These are phyloP conservation scores for Colistium nudipinnis DNA, from an alignment of 2,113 vertebrate species.

Conservation along the genomic window DNA sequence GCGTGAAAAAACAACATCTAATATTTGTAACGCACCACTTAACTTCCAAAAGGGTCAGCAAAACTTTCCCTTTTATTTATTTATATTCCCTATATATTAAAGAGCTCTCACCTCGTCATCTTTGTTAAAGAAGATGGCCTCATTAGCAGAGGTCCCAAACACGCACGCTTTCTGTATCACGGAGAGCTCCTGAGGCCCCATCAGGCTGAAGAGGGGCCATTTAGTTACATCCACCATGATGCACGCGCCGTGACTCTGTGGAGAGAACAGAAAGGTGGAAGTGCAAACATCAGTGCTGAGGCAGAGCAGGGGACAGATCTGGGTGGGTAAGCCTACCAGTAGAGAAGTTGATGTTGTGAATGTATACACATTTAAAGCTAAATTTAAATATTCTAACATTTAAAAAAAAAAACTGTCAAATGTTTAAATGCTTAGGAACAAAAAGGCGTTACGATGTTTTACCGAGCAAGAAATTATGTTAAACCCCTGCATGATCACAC, in stretches of 20 bases:
- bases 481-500: neutral
- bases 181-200: conserved; percentile 87
- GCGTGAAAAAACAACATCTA: too few species aligned
- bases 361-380: too few species aligned
- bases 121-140: conserved; percentile 91
- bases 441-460: neutral
- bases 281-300: conserved; percentile 23
- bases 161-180: conserved; percentile 90
- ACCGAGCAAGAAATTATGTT: neutral
- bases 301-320: neutral
- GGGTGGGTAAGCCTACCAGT: neutral
- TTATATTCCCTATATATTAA: neutral
- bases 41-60: too few species aligned
- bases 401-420: neutral
- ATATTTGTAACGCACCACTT: too few species aligned
- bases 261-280: neutral
- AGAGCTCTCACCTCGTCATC: conserved; percentile 88
- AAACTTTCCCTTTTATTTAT: too few species aligned
- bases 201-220: conserved; percentile 94
- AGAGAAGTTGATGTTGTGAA: conserved; percentile 29
- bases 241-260: conserved; percentile 3
- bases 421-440: conserved; percentile 1
- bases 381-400: too few species aligned
- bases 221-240: conserved; percentile 95
- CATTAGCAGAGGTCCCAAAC: conserved; percentile 93